Conservation (phyloP, 2,113 vertebrate species). For the Lepus timidus region DNA sequence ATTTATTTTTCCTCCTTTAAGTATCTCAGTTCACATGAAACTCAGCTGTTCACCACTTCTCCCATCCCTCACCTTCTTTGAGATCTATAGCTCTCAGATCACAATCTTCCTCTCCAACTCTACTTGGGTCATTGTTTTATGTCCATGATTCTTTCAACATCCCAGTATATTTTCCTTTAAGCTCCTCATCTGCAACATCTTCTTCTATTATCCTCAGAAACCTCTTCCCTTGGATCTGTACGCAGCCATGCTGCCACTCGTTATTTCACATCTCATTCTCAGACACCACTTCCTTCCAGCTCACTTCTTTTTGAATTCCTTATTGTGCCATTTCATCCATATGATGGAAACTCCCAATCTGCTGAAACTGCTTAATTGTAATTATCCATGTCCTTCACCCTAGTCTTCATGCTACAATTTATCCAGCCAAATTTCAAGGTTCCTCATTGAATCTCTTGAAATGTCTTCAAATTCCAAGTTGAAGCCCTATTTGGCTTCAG, state of each 20-base stretch:
- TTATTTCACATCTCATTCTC: not conserved
- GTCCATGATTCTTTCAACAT: not conserved
- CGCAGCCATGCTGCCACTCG: not conserved
- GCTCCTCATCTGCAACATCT: not conserved
- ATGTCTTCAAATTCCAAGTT: not conserved
- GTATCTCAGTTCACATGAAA: not conserved
- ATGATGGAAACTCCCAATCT: not conserved
- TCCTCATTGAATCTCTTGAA: not conserved
- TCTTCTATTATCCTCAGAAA: not conserved
- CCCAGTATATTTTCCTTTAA: not conserved
- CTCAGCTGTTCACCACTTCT: rapidly evolving
- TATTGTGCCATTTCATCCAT: not conserved
- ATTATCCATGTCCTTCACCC: not conserved
- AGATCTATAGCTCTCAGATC: not conserved
- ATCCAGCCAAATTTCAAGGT: not conserved
- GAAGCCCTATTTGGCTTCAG: not conserved
- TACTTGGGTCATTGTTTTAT: not conserved
- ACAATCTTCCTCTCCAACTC: not conserved
- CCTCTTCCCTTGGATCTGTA: not conserved
- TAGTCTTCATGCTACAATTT: not conserved
- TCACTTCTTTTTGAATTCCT: not conserved
- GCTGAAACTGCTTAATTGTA: not conserved
- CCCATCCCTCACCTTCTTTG: rapidly evolving
- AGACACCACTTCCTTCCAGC: not conserved
- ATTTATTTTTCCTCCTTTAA: not conserved